Conservation (phyloP, 2,888 invertebrate genomes). For the Pteria penguin region DNA sequence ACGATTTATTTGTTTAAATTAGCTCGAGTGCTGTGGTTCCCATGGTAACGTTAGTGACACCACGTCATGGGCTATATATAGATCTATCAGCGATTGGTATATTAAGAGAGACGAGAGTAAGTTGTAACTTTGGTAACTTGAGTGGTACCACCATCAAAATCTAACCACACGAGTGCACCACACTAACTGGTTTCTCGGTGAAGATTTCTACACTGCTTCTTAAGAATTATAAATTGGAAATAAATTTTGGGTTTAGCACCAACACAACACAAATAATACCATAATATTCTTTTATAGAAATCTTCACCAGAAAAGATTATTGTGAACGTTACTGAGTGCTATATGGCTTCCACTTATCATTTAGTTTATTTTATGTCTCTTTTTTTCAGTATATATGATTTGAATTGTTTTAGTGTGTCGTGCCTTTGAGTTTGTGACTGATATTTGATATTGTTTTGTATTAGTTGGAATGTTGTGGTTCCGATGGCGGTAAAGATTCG, state of each 20-base stretch:
- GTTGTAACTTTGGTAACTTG: not conserved
- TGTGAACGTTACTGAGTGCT: no score
- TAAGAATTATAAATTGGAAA: no score
- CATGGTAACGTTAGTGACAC: constrained; percentile 58
- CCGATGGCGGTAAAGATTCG: not conserved
- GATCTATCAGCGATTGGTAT: constrained; percentile 60
- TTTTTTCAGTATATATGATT: not conserved
- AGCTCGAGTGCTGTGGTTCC: constrained; percentile 72
- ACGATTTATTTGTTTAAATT: no score
- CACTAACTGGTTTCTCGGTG: no score
- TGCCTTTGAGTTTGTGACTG: not conserved
- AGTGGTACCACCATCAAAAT: no score
- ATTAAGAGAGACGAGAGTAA: constrained; percentile 22
- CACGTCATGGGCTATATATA: constrained; percentile 68
- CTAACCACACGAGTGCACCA: not conserved
- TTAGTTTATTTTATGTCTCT: no score
- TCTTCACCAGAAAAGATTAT: no score
- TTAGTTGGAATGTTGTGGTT: constrained; percentile 31
- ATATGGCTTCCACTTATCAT: no score
- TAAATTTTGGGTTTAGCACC: no score
- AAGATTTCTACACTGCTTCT: no score
- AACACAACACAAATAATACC: constrained; percentile 27
- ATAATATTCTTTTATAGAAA: not conserved
- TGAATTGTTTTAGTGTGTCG: no score
- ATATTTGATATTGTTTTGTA: constrained; percentile 11